Evolutionary conservation across 2,888 invertebrate species (phyloP).

Genomic region (Vanessa cardui): DNA sequence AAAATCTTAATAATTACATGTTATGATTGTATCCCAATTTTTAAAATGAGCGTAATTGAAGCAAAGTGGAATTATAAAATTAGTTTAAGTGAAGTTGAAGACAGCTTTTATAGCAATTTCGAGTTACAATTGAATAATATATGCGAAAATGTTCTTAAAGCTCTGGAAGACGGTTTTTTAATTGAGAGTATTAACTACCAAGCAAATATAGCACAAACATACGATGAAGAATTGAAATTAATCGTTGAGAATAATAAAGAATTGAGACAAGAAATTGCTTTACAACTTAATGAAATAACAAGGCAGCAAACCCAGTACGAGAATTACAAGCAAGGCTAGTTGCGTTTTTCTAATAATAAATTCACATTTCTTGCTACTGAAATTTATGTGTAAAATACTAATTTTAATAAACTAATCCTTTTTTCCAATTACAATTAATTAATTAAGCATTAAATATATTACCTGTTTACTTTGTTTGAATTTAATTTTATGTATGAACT

Average conservation of each 20-base stretch:
- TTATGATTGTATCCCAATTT: constrained; percentile 5
- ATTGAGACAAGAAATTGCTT: constrained; percentile 59
- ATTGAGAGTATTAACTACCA: constrained; percentile 47
- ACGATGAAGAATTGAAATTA: constrained; percentile 60
- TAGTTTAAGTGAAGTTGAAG: constrained; percentile 48
- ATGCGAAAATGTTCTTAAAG: constrained; percentile 48
- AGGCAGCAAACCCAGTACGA: constrained; percentile 61
- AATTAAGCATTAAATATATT: too few species aligned
- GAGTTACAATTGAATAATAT: constrained; percentile 47
- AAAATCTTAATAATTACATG: not conserved
- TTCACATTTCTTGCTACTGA: too few species aligned
- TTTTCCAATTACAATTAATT: too few species aligned
- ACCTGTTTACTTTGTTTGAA: not conserved
- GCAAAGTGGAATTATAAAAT: constrained; percentile 56
- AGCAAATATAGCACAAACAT: constrained; percentile 46
- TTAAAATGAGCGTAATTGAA: constrained; percentile 58
- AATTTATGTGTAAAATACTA: too few species aligned
- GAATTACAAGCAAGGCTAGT: constrained; percentile 63
- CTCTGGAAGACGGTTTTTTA: constrained; percentile 56
- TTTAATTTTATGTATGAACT: not conserved
- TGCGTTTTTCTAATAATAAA: too few species aligned
- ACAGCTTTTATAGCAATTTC: constrained; percentile 48
- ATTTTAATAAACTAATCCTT: too few species aligned
- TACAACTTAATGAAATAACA: constrained; percentile 56
- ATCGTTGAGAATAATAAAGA: constrained; percentile 62